A percentile compares a stretch with the other conserved stretches of the same genome.
Evolutionary conservation across 2,113 vertebrate species (phyloP).

Genomic region (Aramus guarauna): DNA sequence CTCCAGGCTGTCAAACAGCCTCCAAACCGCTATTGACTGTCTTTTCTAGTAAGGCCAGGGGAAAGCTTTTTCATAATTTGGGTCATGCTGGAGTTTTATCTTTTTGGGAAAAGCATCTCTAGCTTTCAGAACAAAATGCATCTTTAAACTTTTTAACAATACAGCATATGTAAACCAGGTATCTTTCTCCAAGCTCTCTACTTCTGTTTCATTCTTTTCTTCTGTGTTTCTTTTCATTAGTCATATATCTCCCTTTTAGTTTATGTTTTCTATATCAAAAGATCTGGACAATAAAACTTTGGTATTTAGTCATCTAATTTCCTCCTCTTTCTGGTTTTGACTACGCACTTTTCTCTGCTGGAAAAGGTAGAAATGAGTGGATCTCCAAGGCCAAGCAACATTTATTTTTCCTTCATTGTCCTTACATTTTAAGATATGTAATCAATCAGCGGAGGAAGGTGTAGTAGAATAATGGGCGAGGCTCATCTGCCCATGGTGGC

Average conservation of each 20-base stretch:
- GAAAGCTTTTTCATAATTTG: background rate
- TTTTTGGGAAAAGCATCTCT: background rate
- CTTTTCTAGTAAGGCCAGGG: background rate
- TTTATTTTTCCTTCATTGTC: background rate
- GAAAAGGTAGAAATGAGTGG: background rate
- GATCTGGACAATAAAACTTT: background rate
- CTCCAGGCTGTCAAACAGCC: constrained; percentile 5
- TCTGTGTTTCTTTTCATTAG: background rate
- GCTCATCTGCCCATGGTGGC: background rate
- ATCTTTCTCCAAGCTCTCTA: background rate
- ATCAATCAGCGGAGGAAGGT: background rate
- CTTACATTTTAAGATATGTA: background rate
- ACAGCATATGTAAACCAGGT: background rate
- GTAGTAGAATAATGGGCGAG: background rate
- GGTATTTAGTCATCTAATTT: background rate
- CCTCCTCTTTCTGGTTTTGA: background rate
- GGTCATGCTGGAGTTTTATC: background rate
- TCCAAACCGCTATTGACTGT: background rate
- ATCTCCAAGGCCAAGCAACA: background rate
- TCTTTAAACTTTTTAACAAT: background rate
- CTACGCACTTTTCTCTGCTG: background rate
- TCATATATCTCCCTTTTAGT: background rate
- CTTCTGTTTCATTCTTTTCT: background rate
- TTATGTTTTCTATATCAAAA: background rate
- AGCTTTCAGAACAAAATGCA: background rate